Percentiles rank a stretch among this genome's conserved stretches.
phyloP scores from a whole-genome alignment of 2,113 vertebrate genomes.

The Pionites leucogaster region DNA sequence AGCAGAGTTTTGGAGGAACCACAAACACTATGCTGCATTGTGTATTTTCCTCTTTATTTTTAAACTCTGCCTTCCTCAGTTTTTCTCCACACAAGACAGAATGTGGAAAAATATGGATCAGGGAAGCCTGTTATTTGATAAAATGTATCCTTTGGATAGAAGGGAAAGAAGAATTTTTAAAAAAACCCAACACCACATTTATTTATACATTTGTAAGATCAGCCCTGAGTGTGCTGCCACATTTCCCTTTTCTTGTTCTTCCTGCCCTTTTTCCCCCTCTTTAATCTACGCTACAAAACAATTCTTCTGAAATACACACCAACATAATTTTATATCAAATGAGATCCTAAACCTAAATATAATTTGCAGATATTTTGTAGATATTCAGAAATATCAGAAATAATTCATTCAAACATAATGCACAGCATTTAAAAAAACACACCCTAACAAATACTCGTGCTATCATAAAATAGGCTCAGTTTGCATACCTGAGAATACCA shows the following conservation, averaged over 20 bases:
- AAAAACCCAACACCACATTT: accelerated
- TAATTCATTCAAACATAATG: not conserved
- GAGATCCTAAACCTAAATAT: not conserved
- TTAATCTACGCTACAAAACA: not conserved
- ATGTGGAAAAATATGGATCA: not conserved
- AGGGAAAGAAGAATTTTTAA: not conserved
- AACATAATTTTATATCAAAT: not conserved
- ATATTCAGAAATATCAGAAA: not conserved
- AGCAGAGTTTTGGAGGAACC: not conserved
- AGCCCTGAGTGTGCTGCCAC: not conserved
- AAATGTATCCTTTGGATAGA: not conserved
- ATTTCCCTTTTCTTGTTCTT: not conserved
- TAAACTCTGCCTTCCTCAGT: not conserved
- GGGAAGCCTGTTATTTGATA: not conserved
- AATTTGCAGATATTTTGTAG: not conserved
- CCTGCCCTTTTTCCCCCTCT: not conserved
- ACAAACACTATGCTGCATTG: not conserved
- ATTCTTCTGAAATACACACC: not conserved
- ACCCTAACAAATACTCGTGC: not conserved
- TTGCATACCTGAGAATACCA: not conserved
- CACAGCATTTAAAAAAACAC: not conserved
- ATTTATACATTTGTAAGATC: not conserved
- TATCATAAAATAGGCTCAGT: not conserved
- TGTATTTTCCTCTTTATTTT: not conserved
- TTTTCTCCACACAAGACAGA: not conserved